phyloP scores from a whole-genome alignment of 2,113 vertebrate genomes.

The Todiramphus saurophagus region DNA sequence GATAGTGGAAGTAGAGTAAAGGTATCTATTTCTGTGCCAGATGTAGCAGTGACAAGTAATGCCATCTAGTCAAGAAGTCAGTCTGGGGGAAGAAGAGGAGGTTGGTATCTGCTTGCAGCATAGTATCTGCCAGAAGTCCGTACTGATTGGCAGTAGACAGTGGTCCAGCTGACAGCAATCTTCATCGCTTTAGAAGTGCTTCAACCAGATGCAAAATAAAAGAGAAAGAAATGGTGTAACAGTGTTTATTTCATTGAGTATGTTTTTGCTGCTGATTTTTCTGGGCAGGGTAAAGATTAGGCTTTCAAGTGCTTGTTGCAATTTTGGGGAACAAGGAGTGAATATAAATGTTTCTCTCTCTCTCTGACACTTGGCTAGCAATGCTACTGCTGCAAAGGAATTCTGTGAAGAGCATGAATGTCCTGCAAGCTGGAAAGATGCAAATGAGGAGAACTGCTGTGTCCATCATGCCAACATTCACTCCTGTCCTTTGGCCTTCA shows the following conservation, averaged over 20 bases:
- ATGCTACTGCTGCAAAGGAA: slow-evolving; percentile 70
- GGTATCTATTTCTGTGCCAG: neutral
- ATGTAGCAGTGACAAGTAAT: neutral
- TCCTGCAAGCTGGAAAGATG: slow-evolving; percentile 83
- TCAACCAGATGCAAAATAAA: neutral
- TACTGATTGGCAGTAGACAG: neutral
- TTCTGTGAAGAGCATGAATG: slow-evolving; percentile 85
- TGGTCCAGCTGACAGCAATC: neutral
- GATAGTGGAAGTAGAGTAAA: neutral
- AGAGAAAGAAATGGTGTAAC: neutral
- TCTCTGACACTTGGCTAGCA: slow-evolving; percentile 21
- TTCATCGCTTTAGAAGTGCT: neutral
- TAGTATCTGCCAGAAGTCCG: neutral
- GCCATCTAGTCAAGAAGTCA: neutral
- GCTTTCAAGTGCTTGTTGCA: neutral
- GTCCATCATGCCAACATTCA: slow-evolving; percentile 87
- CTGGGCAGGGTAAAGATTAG: neutral
- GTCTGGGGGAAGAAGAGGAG: neutral
- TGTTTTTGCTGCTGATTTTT: neutral
- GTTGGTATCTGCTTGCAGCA: neutral
- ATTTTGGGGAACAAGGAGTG: neutral
- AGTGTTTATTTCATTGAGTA: neutral
- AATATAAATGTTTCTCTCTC: neutral
- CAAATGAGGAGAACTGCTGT: slow-evolving; percentile 83
- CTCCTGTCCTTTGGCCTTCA: slow-evolving; percentile 84